Base-by-base conservation (phyloP, 2,888 invertebrate genomes). In the Aphodius sticticus region DNA sequence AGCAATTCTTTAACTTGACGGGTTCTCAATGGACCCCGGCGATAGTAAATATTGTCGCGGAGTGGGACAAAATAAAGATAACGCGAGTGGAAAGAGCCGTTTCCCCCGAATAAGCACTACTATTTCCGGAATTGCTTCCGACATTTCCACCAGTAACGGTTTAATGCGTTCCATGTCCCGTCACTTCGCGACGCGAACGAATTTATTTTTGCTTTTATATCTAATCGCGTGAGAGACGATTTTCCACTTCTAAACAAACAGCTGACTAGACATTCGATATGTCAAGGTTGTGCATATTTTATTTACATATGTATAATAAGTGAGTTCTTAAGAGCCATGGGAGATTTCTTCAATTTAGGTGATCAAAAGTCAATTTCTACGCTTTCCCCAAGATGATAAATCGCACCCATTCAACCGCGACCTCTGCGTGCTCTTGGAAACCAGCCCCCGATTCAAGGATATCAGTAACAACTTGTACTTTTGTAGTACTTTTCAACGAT, bases 1-100 rank as follows among this genome's bases (percentile, higher is more conserved):
- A 53, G 53, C 53, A 53, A 53, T 53, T 53, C 53, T 53, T 53
- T 53, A 53, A 53, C 53, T 53, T 53, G 53, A 53, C 53, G 53
- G 53, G 53, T 53, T 53, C 53, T 53, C 53, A 53, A 53, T 53
- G 53, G 53, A 53, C 53, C 53, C 53, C 53, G 53, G 53, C 53
- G 53, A 53, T 53, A 53, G 53, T 53, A 53, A 53, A 53, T 53
- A 53, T 53, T 53, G 53, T 53, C 53, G 53, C 53, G 53, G 53
- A 53, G 53, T 53, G 53, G 53, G 53, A 53, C 53, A 53, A 53
- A 53, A 53, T 53, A 53, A 53, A 53, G 53, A 53, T 53, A 53
- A 53, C 53, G 53, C 53, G 53, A 53, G 53, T 53, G 53, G 53
- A 53, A 53, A 53, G 53, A 53, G 53, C 53, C 53, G 53, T 53